phyloP scores from a whole-genome alignment of 2,113 vertebrate genomes.

The Zingel zingel region DNA sequence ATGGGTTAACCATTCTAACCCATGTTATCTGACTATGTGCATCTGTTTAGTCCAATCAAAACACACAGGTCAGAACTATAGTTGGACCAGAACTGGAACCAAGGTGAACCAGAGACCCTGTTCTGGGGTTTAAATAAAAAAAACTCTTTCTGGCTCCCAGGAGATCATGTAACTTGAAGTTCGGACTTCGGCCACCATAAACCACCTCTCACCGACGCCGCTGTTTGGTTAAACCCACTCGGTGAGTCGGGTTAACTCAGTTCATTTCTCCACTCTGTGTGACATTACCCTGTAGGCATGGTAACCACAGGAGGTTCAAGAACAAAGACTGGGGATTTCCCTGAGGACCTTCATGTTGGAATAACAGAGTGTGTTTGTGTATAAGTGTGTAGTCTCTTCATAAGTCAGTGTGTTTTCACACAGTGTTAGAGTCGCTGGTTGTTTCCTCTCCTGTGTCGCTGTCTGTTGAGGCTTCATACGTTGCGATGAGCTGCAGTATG shows the following conservation, averaged over 20 bases:
- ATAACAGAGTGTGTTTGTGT: conserved; percentile 44
- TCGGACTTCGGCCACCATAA: conserved; percentile 1
- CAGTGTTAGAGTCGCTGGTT: conserved; percentile 29
- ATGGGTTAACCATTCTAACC: too few species aligned
- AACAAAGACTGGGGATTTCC: conserved; percentile 67
- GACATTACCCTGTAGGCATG: conserved; percentile 56
- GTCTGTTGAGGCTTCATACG: conserved; percentile 1
- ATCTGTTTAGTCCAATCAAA: not conserved
- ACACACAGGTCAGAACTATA: not conserved
- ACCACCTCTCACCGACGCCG: conserved; percentile 4
- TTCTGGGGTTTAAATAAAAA: not conserved
- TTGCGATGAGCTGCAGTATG: conserved; percentile 8
- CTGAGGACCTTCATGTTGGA: conserved; percentile 37
- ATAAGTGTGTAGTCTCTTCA: conserved; percentile 22
- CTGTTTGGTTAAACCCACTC: conserved; percentile 66
- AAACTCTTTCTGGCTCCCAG: not conserved
- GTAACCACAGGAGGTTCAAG: conserved; percentile 35
- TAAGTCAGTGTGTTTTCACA: conserved; percentile 48
- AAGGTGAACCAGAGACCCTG: not conserved
- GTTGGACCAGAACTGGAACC: not conserved
- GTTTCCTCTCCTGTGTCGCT: conserved; percentile 52
- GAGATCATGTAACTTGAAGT: conserved; percentile 14
- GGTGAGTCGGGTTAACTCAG: conserved; percentile 40
- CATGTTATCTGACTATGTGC: too few species aligned
- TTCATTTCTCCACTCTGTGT: conserved; percentile 55